Percentiles rank a stretch among this genome's conserved stretches.
These are phyloP conservation scores for Oryzias celebensis DNA, from an alignment of 2,113 vertebrate species.

Conservation along the genomic window DNA sequence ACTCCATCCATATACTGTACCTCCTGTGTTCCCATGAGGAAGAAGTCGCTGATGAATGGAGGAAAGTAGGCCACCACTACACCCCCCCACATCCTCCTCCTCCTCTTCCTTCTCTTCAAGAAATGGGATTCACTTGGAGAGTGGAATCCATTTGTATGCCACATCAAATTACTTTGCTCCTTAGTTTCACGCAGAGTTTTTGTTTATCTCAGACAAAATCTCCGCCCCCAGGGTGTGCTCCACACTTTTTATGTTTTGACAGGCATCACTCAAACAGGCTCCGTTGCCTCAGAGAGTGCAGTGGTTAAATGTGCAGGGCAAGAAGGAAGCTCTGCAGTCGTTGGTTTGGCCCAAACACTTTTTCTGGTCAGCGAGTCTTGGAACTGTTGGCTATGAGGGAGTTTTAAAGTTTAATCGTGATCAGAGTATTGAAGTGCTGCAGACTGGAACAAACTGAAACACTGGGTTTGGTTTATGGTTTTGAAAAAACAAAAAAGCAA, in stretches of 20 bases:
- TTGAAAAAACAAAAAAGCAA: neutral
- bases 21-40: slow-evolving; percentile 61
- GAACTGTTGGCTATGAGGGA: slow-evolving; percentile 30
- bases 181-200: slow-evolving; percentile 27
- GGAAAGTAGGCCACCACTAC: slow-evolving; percentile 70
- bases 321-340: slow-evolving; percentile 42
- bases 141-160: slow-evolving; percentile 59
- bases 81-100: slow-evolving; percentile 15
- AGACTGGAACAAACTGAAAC: slow-evolving; percentile 16
- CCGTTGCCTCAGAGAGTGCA: slow-evolving; percentile 7
- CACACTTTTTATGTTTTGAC: slow-evolving; percentile 31
- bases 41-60: slow-evolving; percentile 48
- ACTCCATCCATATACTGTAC: slow-evolving; percentile 54
- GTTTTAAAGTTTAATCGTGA: slow-evolving; percentile 35
- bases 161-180: slow-evolving; percentile 23
- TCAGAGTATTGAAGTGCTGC: slow-evolving; percentile 24
- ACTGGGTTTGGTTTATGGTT: slow-evolving; percentile 4
- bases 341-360: slow-evolving; percentile 43
- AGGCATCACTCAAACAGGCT: slow-evolving; percentile 39
- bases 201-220: slow-evolving; percentile 21
- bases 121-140: slow-evolving; percentile 48
- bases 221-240: slow-evolving; percentile 17
- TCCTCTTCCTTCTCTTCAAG: slow-evolving; percentile 5
- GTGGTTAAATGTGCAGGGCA: slow-evolving; percentile 36
- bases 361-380: slow-evolving; percentile 44